Evolutionary conservation across 2,888 invertebrate genomes (phyloP), one percentile per base, ranked within the genome.

Genomic region (Pelosia muscerda): DNA sequence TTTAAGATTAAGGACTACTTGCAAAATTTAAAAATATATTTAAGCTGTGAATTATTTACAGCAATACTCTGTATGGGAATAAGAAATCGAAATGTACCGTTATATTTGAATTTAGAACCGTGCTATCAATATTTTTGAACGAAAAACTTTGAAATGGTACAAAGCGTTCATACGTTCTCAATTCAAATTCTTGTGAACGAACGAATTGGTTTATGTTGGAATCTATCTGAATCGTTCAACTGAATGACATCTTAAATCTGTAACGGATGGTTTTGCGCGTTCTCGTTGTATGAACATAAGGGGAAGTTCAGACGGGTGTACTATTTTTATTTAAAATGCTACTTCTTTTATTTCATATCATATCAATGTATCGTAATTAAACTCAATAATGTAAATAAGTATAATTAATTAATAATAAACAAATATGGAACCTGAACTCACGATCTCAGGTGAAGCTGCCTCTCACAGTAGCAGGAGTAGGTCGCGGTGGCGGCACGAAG

Each of bases 81-180:
- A 66, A 65, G 68, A 72, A 81, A 72, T 66, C 59, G 66, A 65
- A 72, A 70, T 74, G 61, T 60, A 69, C 65, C 42, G 60, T 28
- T 31, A 22, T 63, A 77, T 76, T 81, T 74, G 69, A 73, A 79
- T 81, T 74, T 73, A 70, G 68, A 81, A 65, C 66, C 58, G 62
- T 10, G 54, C 73, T 69, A 77, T 82, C 75, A 81, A 79, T 79
- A 81, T 79, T 77, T 76, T 75, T 69, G 71, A 77, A 79, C 69
- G 78, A 71, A 80, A 79, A 79, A 81, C 67, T 75, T 80, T 71
- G 63, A 49, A 70, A 70, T 66, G 56, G 56, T 70, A 75, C 70
- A 79, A 74, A 81, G 75, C 78, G 62, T 81, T 77, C 72, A 68
- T 68, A 73, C 69, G 75, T 73, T 77, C 70, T 63, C 62, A 75